Percentiles rank a stretch among this genome's conserved stretches.
These are phyloP conservation scores for Bos indicus DNA, from an alignment of 2,113 vertebrate genomes.

Conservation along the genomic window DNA sequence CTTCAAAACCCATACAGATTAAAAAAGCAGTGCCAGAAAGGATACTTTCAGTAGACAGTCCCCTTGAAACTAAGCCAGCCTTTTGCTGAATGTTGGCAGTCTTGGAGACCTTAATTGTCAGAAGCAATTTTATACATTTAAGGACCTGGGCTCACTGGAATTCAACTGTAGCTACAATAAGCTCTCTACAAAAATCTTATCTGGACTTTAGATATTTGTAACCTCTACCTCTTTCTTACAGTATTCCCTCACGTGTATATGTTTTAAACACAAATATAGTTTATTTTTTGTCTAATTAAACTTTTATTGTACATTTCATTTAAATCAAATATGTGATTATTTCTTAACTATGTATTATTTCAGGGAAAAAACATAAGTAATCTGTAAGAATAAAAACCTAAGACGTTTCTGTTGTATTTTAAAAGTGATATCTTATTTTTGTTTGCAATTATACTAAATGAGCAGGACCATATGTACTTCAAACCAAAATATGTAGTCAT, in stretches of 20 bases:
- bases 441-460: background rate
- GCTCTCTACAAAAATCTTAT: background rate
- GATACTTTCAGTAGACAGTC: background rate
- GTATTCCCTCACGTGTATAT: background rate
- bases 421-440: background rate
- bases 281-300: background rate
- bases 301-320: background rate
- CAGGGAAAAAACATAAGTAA: background rate
- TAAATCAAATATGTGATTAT: background rate
- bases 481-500: background rate
- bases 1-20: background rate
- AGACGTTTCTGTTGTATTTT: background rate
- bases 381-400: background rate
- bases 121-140: background rate
- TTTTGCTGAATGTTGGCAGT: background rate
- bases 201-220: background rate
- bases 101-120: constrained; percentile 14
- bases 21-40: background rate
- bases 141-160: background rate
- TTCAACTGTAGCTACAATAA: background rate
- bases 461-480: background rate
- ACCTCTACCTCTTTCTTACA: background rate
- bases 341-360: background rate
- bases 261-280: background rate
- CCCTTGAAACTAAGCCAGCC: background rate